These are phyloP conservation scores for Ammospiza caudacuta DNA, from an alignment of 2,113 vertebrate species.

Conservation along the genomic window DNA sequence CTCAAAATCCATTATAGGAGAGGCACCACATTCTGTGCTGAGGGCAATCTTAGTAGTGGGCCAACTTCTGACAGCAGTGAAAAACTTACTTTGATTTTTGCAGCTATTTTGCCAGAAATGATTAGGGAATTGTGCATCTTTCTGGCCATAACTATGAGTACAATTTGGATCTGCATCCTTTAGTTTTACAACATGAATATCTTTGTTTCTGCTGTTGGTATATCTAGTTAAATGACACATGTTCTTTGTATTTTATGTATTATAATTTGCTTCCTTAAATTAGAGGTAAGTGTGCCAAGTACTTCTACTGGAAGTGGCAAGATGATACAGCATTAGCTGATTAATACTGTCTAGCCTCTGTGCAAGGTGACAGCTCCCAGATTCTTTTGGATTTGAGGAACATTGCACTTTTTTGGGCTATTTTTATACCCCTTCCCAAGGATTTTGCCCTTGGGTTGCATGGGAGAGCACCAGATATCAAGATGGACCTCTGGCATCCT, in stretches of 20 bases:
- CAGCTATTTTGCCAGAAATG: neutral
- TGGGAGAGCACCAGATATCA: neutral
- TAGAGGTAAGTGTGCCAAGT: neutral
- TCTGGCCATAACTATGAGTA: neutral
- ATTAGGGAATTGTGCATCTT: neutral
- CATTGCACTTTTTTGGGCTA: neutral
- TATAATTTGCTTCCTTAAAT: neutral
- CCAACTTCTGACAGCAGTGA: neutral
- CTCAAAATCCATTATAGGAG: constrained; percentile 23
- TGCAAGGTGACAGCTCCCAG: neutral
- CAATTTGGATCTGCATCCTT: neutral
- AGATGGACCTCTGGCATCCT: neutral
- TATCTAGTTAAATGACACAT: neutral
- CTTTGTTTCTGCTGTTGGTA: neutral
- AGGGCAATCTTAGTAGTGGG: neutral
- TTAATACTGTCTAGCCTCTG: neutral
- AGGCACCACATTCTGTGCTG: neutral
- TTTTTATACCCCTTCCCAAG: neutral
- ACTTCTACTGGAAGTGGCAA: neutral
- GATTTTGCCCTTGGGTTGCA: neutral
- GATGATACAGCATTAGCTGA: neutral
- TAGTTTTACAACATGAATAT: neutral
- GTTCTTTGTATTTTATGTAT: neutral
- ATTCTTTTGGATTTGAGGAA: neutral
- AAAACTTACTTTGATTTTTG: neutral